A percentile compares a stretch with the other conserved stretches of the same genome.
phyloP scores from a whole-genome alignment of 2,113 vertebrate genomes.

The Hippocampus zosterae region DNA sequence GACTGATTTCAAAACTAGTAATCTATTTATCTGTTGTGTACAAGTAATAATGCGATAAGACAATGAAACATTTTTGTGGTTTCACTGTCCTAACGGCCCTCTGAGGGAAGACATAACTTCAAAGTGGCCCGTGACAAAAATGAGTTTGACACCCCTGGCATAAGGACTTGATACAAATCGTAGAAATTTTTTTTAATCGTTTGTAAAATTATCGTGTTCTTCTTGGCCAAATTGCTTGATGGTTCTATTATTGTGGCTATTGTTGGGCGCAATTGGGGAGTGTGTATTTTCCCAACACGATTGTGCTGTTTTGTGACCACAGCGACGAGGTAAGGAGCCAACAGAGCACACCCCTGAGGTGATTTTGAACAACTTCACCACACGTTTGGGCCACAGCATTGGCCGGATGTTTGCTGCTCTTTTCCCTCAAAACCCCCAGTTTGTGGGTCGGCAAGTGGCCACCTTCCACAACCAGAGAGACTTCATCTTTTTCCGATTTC shows the following conservation, averaged over 20 bases:
- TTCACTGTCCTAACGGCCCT: no score
- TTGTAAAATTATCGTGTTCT: background rate
- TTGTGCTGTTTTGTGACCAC: background rate
- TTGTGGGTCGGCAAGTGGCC: slow-evolving; percentile 91
- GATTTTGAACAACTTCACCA: slow-evolving; percentile 94
- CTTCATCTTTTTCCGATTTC: slow-evolving; percentile 96
- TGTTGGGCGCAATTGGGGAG: no score
- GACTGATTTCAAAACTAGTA: no score
- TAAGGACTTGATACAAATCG: no score
- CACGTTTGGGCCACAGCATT: slow-evolving; percentile 87
- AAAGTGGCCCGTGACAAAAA: no score
- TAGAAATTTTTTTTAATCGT: background rate
- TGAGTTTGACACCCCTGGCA: no score
- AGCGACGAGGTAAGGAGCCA: slow-evolving; percentile 89
- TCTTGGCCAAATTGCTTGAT: no score
- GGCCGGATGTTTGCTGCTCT: slow-evolving; percentile 91
- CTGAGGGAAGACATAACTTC: no score
- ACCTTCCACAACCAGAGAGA: slow-evolving; percentile 98
- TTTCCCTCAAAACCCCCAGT: slow-evolving; percentile 92
- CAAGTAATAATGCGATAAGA: no score
- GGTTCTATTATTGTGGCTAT: no score
- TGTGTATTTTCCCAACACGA: background rate
- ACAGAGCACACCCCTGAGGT: slow-evolving; percentile 88
- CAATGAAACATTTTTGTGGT: no score
- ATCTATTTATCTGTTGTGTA: no score